Evolutionary conservation across 2,797 vertebrate species (phyloP).

Genomic region (Nasua narica): DNA sequence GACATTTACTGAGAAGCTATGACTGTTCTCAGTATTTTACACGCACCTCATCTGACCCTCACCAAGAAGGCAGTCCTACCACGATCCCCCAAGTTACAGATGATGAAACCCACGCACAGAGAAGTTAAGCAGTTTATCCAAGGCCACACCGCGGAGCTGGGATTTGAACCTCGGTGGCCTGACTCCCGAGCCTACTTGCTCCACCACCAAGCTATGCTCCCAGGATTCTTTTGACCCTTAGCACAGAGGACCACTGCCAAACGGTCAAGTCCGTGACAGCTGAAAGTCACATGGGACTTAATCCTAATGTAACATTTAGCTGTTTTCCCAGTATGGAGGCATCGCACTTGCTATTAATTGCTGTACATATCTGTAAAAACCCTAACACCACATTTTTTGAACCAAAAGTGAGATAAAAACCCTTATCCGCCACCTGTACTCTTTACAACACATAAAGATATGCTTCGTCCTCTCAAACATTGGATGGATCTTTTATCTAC

Average conservation of each 20-base stretch:
- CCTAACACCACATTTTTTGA: neutral
- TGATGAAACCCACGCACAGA: neutral
- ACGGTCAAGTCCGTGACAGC: neutral
- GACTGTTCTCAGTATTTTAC: neutral
- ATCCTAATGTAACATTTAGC: neutral
- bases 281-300: neutral
- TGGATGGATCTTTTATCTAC: neutral
- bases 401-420: neutral
- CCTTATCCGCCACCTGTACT: neutral
- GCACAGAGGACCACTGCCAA: neutral
- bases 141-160: neutral
- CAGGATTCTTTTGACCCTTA: neutral
- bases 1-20: neutral
- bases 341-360: neutral
- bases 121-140: neutral
- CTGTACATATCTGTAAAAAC: neutral
- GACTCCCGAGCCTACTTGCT: neutral
- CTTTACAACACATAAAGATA: neutral
- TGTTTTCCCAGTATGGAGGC: neutral
- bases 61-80: neutral
- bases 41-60: neutral
- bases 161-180: neutral
- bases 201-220: neutral
- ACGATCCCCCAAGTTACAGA: neutral
- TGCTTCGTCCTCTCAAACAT: neutral